Evolutionary conservation across 2,888 invertebrate genomes (phyloP).

Genomic region (Nymphalis polychloros): DNA sequence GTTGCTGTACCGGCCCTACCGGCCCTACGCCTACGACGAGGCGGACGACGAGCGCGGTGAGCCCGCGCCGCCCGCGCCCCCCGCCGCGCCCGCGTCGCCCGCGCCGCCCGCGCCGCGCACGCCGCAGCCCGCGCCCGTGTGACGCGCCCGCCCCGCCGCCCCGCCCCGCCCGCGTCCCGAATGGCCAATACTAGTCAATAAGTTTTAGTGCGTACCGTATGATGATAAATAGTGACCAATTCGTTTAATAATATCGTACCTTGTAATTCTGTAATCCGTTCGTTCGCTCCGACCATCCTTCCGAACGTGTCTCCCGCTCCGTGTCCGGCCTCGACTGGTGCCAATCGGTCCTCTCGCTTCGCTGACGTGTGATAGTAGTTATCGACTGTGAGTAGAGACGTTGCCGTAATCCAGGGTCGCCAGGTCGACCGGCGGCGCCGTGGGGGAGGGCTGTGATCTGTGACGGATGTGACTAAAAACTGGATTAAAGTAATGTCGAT

Average conservation of each 20-base stretch:
- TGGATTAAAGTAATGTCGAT: too few relatives aligned
- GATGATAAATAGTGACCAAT: slow-evolving; percentile 1
- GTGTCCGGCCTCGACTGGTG: too few relatives aligned
- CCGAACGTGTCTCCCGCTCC: too few relatives aligned
- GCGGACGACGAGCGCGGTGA: slow-evolving; percentile 43
- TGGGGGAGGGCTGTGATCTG: too few relatives aligned
- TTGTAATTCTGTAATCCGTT: too few relatives aligned
- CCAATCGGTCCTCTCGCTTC: too few relatives aligned
- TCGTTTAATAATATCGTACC: neutral
- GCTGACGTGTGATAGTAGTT: too few relatives aligned
- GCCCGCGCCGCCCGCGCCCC: slow-evolving; percentile 33
- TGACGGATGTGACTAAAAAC: too few relatives aligned
- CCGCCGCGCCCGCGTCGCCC: slow-evolving; percentile 40
- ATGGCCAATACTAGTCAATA: slow-evolving; percentile 11
- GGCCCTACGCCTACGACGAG: slow-evolving; percentile 54
- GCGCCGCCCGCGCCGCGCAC: slow-evolving; percentile 29
- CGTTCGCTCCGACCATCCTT: too few relatives aligned
- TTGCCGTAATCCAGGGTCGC: too few relatives aligned
- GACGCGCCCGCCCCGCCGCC: slow-evolving; percentile 34
- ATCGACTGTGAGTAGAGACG: too few relatives aligned
- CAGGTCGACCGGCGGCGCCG: too few relatives aligned
- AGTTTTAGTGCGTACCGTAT: neutral
- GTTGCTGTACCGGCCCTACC: slow-evolving; percentile 60
- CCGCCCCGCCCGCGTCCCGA: slow-evolving; percentile 36
- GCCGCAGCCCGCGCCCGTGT: slow-evolving; percentile 35